Percentiles rank a stretch among this genome's conserved stretches.
These are phyloP conservation scores for Teleogryllus occipitalis DNA, from an alignment of 1,140 invertebrate genomes.

Conservation along the genomic window DNA sequence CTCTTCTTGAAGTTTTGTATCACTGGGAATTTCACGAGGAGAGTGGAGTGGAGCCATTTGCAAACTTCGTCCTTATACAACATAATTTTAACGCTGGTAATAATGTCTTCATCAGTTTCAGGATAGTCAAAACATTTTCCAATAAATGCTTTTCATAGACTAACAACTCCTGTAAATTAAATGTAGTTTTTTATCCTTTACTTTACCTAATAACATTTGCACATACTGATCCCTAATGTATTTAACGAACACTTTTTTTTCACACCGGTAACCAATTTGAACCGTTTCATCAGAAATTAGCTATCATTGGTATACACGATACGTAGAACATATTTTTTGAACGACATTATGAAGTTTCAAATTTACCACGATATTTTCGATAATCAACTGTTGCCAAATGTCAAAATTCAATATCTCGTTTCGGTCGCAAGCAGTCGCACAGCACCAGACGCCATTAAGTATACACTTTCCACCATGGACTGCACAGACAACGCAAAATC, in stretches of 20 bases:
- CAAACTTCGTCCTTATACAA: conserved; percentile 44
- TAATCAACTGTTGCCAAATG: conserved; percentile 26
- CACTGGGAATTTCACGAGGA: conserved; percentile 44
- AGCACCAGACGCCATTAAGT: too few species aligned
- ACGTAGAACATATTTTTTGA: background rate
- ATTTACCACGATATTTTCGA: conserved; percentile 31
- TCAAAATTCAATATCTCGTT: conserved; percentile 37
- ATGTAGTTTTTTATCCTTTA: conserved; percentile 34
- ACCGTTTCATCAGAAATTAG: too few species aligned
- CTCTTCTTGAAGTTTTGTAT: conserved; percentile 41
- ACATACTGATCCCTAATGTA: conserved; percentile 30
- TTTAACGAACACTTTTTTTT: too few species aligned
- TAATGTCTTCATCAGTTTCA: conserved; percentile 48
- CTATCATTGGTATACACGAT: background rate
- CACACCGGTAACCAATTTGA: too few species aligned
- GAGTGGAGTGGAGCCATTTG: conserved; percentile 42
- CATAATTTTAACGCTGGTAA: conserved; percentile 52
- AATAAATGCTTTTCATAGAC: conserved; percentile 56
- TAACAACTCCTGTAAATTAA: conserved; percentile 42
- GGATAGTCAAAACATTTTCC: conserved; percentile 59
- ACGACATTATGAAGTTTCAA: conserved; percentile 24
- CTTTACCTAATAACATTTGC: conserved; percentile 36
- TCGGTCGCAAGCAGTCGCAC: conserved; percentile 21
- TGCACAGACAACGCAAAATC: too few species aligned
- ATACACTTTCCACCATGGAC: too few species aligned